Evolutionary conservation across 2,888 invertebrate genomes (phyloP), one percentile per base, ranked within the genome.

Genomic region (Melinopterus prodromus): DNA sequence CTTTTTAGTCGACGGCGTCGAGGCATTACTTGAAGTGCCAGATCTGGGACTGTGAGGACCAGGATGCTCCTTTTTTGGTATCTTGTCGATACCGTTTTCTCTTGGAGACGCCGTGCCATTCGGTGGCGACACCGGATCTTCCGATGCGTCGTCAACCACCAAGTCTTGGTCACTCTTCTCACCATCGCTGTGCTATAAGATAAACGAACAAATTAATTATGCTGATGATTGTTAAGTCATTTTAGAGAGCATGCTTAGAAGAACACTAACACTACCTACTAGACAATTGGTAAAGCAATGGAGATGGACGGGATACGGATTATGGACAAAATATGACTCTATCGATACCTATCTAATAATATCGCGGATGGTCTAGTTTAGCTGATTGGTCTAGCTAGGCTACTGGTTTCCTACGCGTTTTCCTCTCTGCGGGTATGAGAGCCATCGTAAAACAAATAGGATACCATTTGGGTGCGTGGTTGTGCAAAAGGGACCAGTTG

Each of bases 71-170:
- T 96, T 95, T 87, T 95, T 95, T 84, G 93, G 93, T 83, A 94
- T 89, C 88, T 95, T 96, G 87, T 96, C 96, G 81, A 96, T 92
- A 77, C 96, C 96, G 88, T 97, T 97, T 88, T 97, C 97, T 83
- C 96, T 89, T 0, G 97, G 96, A n/a, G 97, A 96, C 2, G 96
- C 93, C n/a, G 97, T 96, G 15, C 97, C 96, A 86, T 95, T 95
- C 85, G 95, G 94, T 0, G 96, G 96, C 77, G 96, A 96, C 77
- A 94, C 93, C 6, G 96, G 96, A 87, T 97, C 97, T 90, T 98
- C 97, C 84, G 96, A 97, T 77, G 97, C 97, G 86, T 97, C 98
- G 89, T 98, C 98, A 36, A 98, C 98, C 82, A 98, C 98, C 85
- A 98, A 90, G 88, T 98, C 98, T 91, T 97, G 96, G 88, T 97